Base-by-base conservation (phyloP, 2,888 invertebrate species). In the Steinernema carpocapsae region DNA sequence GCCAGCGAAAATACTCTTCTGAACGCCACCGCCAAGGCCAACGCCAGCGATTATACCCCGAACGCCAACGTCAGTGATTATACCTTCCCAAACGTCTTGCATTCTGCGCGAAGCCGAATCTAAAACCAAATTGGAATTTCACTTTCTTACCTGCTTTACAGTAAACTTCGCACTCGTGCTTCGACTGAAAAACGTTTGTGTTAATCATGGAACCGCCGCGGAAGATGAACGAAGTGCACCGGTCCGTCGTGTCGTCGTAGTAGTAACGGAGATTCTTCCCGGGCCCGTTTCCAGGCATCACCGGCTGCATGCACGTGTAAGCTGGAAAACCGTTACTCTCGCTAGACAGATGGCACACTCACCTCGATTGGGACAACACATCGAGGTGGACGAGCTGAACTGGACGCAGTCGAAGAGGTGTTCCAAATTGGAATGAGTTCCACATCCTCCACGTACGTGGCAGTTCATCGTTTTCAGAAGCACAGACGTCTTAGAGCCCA, bases 251-350 rank as follows among this genome's bases (percentile, higher is more conserved):
- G 7, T 72, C 19, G 29, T 77, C 75, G 74, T 77, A 78, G 52
- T 76, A 78, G 70, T 77, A 78, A 12, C 77, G 51, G 37, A 76
- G 70, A 7, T 45, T 29, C 10, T 73, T 70, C 4, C 42, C 52
- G 7, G 75, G 70, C n/a, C 77, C 77, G 64, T 77, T 75, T 7
- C 77, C 78, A 0, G 78, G 77, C 75, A 78, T 77, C 26, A 72
- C 64, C 2, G 76, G 73, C 32, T 77, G 75, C 72, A 73, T 71
- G 56, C 78, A 78, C 12, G 78, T 78, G 42, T 37, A 46, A 0
- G 78, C 78, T 78, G 22, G 12, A 64, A n/a, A n/a, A n/a, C n/a
- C n/a, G n/a, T n/a, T 14, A n/a, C n/a, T n/a, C n/a, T n/a, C n/a
- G n/a, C n/a, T n/a, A n/a, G n/a, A n/a, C n/a, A n/a, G n/a, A n/a